Percentiles rank a stretch among this genome's conserved stretches.
Evolutionary conservation across 2,888 invertebrate species (phyloP).

Genomic region (Troglohyphantes excavatus): DNA sequence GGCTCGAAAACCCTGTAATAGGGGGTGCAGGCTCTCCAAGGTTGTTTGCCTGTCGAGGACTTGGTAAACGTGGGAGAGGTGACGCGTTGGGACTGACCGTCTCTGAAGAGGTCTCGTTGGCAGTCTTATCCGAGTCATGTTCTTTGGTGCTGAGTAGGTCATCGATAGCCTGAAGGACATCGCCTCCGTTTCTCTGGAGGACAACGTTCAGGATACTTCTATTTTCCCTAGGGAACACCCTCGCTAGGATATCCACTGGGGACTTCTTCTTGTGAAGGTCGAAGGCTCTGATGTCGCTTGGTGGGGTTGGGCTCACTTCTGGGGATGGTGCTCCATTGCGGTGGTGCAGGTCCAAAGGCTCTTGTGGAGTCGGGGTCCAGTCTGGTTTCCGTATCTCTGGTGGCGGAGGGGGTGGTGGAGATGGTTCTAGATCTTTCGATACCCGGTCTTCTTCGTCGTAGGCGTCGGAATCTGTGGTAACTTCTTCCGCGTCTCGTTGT

Average conservation of each 20-base stretch:
- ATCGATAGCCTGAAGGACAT: constrained; percentile 96
- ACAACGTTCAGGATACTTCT: constrained; percentile 93
- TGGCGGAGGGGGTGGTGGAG: constrained; percentile 10
- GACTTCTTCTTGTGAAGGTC: constrained; percentile 74
- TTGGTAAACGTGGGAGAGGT: constrained; percentile 40
- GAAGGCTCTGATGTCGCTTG: constrained; percentile 35
- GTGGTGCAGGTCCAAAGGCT: constrained; percentile 69
- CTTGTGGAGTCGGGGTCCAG: constrained; percentile 54
- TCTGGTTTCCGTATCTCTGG: constrained; percentile 41
- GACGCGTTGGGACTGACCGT: constrained; percentile 62
- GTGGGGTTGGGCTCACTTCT: constrained; percentile 8
- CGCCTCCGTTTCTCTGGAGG: constrained; percentile 91
- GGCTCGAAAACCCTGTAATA: constrained; percentile 44
- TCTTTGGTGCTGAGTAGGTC: constrained; percentile 85
- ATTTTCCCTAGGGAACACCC: constrained; percentile 94
- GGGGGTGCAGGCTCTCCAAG: constrained; percentile 41
- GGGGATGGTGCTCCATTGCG: constrained; percentile 56
- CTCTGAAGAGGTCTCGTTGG: constrained; percentile 48
- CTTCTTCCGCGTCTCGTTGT: constrained; percentile 50
- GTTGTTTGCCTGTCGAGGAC: constrained; percentile 30
- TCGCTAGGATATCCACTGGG: constrained; percentile 91
- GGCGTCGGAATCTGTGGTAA: constrained; percentile 64
- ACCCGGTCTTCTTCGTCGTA: constrained; percentile 63
- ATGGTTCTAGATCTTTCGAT: constrained; percentile 32
- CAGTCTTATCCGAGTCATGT: constrained; percentile 51